Percentiles rank a stretch among this genome's conserved stretches.
These are phyloP conservation scores for Gymnorhina tibicen DNA, from an alignment of 2,113 vertebrate genomes.

Conservation along the genomic window DNA sequence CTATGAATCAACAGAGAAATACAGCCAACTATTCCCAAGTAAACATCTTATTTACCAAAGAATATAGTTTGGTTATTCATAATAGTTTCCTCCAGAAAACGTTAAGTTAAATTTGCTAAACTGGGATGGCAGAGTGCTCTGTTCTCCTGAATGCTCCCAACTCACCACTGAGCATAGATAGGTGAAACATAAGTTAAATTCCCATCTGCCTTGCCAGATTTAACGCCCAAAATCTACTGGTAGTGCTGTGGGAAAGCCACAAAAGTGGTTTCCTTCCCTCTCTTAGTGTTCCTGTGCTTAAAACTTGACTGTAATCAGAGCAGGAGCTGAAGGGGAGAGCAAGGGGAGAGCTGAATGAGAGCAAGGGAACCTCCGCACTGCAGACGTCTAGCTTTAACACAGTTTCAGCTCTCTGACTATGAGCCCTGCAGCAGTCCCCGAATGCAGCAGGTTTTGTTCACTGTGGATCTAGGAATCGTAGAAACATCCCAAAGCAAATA, in stretches of 20 bases:
- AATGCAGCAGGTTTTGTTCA: neutral
- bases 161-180: neutral
- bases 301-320: neutral
- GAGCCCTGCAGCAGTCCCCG: neutral
- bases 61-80: neutral
- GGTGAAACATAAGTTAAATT: neutral
- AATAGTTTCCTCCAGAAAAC: neutral
- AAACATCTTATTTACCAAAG: neutral
- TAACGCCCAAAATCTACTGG: neutral
- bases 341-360: neutral
- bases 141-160: neutral
- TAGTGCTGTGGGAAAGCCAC: neutral
- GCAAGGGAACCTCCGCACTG: neutral
- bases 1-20: neutral
- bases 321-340: neutral
- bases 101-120: neutral
- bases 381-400: neutral
- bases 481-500: neutral
- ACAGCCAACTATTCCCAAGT: neutral
- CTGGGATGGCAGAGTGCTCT: too few relatives aligned
- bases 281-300: neutral
- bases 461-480: neutral
- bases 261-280: neutral
- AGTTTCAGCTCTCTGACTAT: neutral
- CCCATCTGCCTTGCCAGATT: neutral